phyloP scores from a whole-genome alignment of 2,113 vertebrate species.

The Calyptomena viridis region DNA sequence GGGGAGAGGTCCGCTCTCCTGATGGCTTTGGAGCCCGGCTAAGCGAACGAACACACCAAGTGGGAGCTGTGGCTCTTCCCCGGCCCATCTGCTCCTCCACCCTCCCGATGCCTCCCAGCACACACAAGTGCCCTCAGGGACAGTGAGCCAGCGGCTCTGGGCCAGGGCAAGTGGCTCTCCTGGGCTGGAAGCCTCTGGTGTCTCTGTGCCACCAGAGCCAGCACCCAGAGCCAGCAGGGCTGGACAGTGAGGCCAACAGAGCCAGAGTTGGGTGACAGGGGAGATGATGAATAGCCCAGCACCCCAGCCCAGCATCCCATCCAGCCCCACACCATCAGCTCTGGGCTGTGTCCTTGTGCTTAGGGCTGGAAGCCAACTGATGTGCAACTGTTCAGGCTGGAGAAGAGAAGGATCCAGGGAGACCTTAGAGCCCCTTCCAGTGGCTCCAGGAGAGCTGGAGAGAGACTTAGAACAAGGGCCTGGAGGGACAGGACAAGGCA shows the following conservation, averaged over 20 bases:
- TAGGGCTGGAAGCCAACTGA: neutral
- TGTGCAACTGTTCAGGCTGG: neutral
- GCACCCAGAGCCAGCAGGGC: neutral
- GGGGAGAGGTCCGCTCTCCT: neutral
- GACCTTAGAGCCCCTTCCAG: neutral
- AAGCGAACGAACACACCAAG: neutral
- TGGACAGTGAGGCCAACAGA: neutral
- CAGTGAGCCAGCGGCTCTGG: accelerated
- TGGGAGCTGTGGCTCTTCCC: neutral
- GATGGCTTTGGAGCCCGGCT: neutral
- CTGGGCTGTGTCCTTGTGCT: accelerated
- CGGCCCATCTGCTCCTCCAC: neutral
- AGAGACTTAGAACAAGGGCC: neutral
- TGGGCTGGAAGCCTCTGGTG: neutral
- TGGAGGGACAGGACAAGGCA: neutral
- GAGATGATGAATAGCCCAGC: neutral
- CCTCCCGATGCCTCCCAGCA: accelerated
- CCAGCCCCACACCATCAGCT: accelerated
- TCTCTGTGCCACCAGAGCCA: neutral
- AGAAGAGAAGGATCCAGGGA: neutral
- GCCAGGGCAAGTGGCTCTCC: accelerated
- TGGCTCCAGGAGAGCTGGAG: neutral
- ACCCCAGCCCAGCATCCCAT: neutral
- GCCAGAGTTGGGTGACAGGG: neutral
- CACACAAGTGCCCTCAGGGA: accelerated